Conservation (phyloP, 2,888 invertebrate genomes). For the Campoplex nolae region DNA sequence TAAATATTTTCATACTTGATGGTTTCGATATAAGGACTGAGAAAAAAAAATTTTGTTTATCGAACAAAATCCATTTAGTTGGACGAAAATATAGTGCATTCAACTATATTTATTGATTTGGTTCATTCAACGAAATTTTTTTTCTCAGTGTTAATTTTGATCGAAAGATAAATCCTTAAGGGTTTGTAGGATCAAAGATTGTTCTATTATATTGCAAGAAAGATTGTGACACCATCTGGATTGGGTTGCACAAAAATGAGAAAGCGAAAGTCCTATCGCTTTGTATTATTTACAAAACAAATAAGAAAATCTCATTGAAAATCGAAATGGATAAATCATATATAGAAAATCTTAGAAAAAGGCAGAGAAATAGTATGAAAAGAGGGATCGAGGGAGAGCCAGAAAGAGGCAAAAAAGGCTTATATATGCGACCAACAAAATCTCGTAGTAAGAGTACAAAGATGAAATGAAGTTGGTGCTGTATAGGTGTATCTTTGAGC, state of each 20-base stretch:
- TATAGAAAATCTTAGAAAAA: background rate
- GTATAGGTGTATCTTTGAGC: constrained; percentile 59
- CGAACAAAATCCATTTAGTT: too few species aligned
- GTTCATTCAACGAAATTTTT: too few species aligned
- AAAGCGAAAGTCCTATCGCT: background rate
- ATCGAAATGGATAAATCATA: constrained; percentile 28
- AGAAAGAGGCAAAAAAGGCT: background rate
- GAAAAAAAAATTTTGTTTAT: too few species aligned
- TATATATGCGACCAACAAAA: constrained; percentile 9
- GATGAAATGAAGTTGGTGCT: constrained; percentile 44
- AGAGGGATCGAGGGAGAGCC: background rate
- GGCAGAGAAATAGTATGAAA: background rate
- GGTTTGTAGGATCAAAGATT: background rate
- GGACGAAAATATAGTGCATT: too few species aligned
- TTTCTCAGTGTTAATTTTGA: too few species aligned
- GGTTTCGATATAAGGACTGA: background rate
- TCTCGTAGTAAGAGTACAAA: constrained; percentile 24
- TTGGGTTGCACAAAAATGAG: background rate
- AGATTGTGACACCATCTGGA: background rate
- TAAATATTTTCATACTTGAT: background rate
- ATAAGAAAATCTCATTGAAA: background rate
- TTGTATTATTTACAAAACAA: background rate
- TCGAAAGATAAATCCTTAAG: background rate
- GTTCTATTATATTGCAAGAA: background rate
- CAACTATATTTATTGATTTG: too few species aligned